Percentiles rank a stretch among this genome's conserved stretches.
Conservation (phyloP, 2,888 invertebrate genomes). For the Hirudinaria manillensis region DNA sequence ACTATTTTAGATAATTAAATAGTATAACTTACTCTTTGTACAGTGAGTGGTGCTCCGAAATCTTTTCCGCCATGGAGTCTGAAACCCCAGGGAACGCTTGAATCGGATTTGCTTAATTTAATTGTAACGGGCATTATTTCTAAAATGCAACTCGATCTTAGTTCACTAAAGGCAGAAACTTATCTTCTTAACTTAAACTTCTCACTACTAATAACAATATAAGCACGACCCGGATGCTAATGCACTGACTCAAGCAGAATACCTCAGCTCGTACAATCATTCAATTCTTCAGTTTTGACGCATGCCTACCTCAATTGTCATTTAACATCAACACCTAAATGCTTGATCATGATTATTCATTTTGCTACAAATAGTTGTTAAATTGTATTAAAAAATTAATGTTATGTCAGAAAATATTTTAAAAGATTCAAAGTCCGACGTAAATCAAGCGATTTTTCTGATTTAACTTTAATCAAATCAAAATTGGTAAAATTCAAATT, state of each 20-base stretch:
- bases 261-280: no score
- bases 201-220: background rate
- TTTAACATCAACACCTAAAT: no score
- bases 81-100: conserved; percentile 53
- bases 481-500: no score
- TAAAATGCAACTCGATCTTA: background rate
- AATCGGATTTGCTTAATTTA: conserved; percentile 38
- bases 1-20: background rate
- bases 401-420: no score
- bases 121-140: conserved; percentile 22
- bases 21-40: conserved; percentile 46
- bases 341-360: no score
- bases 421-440: no score
- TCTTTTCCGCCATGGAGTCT: conserved; percentile 55
- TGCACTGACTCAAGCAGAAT: background rate
- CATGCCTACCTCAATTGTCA: no score
- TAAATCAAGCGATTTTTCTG: no score
- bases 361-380: no score
- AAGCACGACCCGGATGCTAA: conserved; percentile 4
- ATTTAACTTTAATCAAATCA: no score
- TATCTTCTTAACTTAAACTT: background rate
- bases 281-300: no score
- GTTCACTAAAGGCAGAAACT: background rate
- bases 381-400: no score
- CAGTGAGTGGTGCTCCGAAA: conserved; percentile 50